Percentiles rank a stretch among this genome's conserved stretches.
Conservation (phyloP, 2,113 vertebrate species). For the Zapus hudsonius region DNA sequence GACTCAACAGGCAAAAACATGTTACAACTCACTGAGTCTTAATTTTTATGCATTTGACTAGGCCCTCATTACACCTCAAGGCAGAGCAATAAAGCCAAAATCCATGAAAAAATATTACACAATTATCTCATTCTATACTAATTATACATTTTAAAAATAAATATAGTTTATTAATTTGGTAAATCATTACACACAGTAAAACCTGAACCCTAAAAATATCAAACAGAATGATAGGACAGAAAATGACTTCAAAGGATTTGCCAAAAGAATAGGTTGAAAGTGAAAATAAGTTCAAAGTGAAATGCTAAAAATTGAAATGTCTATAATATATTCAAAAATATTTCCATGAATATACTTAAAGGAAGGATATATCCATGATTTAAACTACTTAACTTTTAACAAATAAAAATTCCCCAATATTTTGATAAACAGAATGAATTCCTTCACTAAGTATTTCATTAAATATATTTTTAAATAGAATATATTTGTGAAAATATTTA, state of each 20-base stretch:
- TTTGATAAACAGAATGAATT: neutral
- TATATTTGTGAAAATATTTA: neutral
- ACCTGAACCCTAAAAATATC: neutral
- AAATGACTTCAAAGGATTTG: slow-evolving; percentile 29
- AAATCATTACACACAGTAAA: neutral
- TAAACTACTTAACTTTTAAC: neutral
- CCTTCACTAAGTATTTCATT: neutral
- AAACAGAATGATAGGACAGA: neutral
- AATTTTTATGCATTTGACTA: neutral
- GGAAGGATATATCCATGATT: neutral
- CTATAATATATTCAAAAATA: slow-evolving; percentile 43
- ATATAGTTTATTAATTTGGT: neutral
- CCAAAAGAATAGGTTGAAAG: neutral
- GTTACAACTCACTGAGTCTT: neutral
- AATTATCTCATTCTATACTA: neutral
- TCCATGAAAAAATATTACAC: neutral
- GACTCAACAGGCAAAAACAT: neutral
- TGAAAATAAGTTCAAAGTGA: slow-evolving; percentile 14
- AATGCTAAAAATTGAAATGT: slow-evolving; percentile 4
- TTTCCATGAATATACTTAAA: neutral
- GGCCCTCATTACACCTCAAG: neutral
- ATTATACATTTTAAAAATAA: neutral
- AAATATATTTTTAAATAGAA: neutral
- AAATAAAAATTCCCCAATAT: neutral
- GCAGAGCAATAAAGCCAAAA: neutral